These are phyloP conservation scores for Bathybates hornii DNA, from an alignment of 2,113 vertebrate species.

Conservation along the genomic window DNA sequence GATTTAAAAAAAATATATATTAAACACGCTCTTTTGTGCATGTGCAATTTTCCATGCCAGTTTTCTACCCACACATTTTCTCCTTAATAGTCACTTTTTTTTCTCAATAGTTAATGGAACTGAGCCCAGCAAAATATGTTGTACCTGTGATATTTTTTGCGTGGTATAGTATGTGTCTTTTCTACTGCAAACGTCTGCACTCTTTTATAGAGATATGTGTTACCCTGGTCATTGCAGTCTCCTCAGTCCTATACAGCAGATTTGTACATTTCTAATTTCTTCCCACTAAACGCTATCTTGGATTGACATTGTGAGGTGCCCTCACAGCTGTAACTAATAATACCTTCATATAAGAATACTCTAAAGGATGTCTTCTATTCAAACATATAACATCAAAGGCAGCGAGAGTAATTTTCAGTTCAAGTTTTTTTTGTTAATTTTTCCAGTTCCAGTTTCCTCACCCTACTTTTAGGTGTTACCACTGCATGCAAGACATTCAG, in stretches of 20 bases:
- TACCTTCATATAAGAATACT: background rate
- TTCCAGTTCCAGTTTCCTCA: background rate
- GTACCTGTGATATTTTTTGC: background rate
- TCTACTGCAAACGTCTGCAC: background rate
- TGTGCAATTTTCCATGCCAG: background rate
- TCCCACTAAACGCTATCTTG: background rate
- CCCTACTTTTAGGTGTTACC: background rate
- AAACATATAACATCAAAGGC: background rate
- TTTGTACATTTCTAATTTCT: background rate
- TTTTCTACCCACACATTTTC: background rate
- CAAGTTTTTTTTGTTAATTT: background rate
- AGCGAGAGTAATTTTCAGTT: background rate
- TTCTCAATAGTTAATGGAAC: background rate
- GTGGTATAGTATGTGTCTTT: background rate
- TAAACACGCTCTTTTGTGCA: background rate
- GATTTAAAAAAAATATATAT: background rate
- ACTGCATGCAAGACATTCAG: background rate
- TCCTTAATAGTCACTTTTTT: background rate
- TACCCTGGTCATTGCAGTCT: background rate
- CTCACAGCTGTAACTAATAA: background rate
- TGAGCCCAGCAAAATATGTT: background rate
- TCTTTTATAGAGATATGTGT: background rate
- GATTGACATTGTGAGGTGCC: background rate
- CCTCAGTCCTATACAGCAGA: background rate
- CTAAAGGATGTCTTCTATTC: background rate